Base-by-base conservation (phyloP, 2,113 vertebrate species). In the Phrynocephalus versicolor region DNA sequence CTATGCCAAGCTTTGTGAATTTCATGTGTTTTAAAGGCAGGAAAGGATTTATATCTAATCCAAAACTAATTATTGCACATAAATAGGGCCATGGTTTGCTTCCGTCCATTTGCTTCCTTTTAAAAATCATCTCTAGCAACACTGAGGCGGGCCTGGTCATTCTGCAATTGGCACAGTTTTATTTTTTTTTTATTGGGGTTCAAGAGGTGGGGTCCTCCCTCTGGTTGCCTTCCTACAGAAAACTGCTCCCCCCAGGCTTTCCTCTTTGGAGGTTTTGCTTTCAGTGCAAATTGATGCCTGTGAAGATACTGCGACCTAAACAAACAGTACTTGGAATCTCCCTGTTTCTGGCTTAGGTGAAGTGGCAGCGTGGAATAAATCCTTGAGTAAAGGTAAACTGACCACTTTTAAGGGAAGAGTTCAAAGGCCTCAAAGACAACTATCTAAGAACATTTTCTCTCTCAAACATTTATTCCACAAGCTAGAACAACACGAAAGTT, bases 371-470 rank as follows among this genome's bases (percentile, higher is more conserved):
- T 91, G 81, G 87, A 76, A 83, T 72, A 77, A 91, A 91, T 90
- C 84, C 82, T 82, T 87, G 83, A 88, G 85, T 84, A 91, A 93
- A 92, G 82, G 35, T 85, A 77, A 92, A 85, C 75, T 82, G 89
- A 73, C 77, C 23, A 0, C 90, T 92, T 78, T 13, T 30, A 69
- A 58, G 85, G 76, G 30, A 9, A 75, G 85, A 87, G 70, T 87
- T 83, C 37, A 58, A 74, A 83, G 84, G n/a, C 90, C 58, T 51
- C 74, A 1, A 75, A 79, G 84, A 88, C 87, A 69, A 30, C 60
- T 71, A 27, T 82, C 88, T 21, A 81, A 86, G 6, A 89, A 37
- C 64, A 10, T 35, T 27, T 88, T 91, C 83, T 58, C 55, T 19
- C 69, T 55, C 39, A 62, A 88, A 69, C 9, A 65, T 91, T 89